A percentile compares a stretch with the other conserved stretches of the same genome.
phyloP scores from a whole-genome alignment of 2,113 vertebrate genomes.

The Scomber colias region DNA sequence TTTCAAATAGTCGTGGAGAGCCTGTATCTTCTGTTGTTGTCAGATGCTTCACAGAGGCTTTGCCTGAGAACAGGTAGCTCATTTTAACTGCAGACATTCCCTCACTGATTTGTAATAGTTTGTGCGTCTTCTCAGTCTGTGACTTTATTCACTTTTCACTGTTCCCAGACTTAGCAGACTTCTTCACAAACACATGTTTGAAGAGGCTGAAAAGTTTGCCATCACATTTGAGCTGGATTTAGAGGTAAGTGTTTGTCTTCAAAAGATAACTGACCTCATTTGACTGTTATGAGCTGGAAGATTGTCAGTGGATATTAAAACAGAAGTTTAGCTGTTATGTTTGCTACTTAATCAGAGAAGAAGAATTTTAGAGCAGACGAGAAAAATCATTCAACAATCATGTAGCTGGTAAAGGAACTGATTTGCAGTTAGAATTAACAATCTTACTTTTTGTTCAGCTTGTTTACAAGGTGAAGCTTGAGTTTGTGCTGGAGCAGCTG shows the following conservation, averaged over 20 bases:
- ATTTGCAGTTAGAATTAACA: background rate
- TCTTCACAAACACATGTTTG: conserved; percentile 95
- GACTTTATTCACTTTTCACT: background rate
- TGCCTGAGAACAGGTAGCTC: conserved; percentile 94
- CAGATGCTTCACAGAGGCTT: conserved; percentile 94
- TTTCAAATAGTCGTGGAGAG: conserved; percentile 76
- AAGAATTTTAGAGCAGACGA: background rate
- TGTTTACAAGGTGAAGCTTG: conserved; percentile 96
- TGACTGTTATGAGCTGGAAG: background rate
- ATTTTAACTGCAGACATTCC: background rate
- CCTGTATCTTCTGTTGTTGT: conserved; percentile 86
- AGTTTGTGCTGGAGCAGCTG: conserved; percentile 91
- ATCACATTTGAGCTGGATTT: conserved; percentile 93
- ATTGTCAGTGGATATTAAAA: background rate
- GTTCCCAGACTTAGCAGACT: conserved; percentile 91
- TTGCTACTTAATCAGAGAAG: background rate
- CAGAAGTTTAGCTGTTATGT: background rate
- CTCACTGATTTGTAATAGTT: background rate
- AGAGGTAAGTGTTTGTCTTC: conserved; percentile 84
- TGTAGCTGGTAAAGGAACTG: no score
- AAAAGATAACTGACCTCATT: background rate
- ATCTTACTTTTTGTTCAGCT: conserved; percentile 82
- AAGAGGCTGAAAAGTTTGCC: conserved; percentile 96
- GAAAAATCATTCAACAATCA: no score
- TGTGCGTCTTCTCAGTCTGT: background rate